These are phyloP conservation scores for Drosophila nannoptera DNA, from an alignment of 1,140 invertebrate genomes.

Conservation along the genomic window DNA sequence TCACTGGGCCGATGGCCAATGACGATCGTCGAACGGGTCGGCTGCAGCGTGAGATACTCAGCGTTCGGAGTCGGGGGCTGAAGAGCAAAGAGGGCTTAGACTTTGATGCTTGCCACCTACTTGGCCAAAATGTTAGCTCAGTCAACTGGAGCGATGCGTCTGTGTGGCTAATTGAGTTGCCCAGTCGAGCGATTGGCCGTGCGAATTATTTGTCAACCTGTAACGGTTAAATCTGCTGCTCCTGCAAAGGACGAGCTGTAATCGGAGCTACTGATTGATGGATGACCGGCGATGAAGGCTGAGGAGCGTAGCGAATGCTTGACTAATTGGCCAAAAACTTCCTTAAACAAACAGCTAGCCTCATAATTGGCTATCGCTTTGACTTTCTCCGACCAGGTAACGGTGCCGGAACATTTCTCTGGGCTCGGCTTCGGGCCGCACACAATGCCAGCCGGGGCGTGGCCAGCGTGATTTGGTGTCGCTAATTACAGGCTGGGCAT, in stretches of 20 bases:
- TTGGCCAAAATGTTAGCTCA: conserved; percentile 48
- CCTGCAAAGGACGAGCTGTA: conserved; percentile 36
- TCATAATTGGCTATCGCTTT: conserved; percentile 31
- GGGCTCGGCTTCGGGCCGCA: conserved; percentile 51
- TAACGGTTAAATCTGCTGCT: conserved; percentile 70
- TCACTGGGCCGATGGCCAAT: conserved; percentile 43
- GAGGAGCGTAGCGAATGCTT: conserved; percentile 64
- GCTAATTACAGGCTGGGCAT: conserved; percentile 72
- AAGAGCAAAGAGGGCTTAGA: conserved; percentile 8
- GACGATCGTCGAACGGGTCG: conserved; percentile 33
- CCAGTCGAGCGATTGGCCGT: conserved; percentile 60
- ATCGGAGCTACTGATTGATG: conserved; percentile 70
- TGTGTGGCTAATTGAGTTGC: conserved; percentile 72
- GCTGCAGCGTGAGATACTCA: conserved; percentile 71
- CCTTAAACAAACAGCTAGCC: conserved; percentile 58
- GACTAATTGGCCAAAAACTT: conserved; percentile 63
- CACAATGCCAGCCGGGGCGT: conserved; percentile 53
- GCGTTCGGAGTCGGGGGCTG: not conserved
- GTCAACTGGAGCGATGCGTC: conserved; percentile 61
- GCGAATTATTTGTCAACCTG: conserved; percentile 73
- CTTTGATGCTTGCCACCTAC: conserved; percentile 62
- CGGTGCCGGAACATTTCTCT: conserved; percentile 13
- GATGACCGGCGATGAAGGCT: not conserved
- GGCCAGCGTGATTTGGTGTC: conserved; percentile 68
- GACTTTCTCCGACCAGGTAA: conserved; percentile 21